Conservation (phyloP, 2,113 vertebrate genomes). For the Dermatemys mawii region DNA sequence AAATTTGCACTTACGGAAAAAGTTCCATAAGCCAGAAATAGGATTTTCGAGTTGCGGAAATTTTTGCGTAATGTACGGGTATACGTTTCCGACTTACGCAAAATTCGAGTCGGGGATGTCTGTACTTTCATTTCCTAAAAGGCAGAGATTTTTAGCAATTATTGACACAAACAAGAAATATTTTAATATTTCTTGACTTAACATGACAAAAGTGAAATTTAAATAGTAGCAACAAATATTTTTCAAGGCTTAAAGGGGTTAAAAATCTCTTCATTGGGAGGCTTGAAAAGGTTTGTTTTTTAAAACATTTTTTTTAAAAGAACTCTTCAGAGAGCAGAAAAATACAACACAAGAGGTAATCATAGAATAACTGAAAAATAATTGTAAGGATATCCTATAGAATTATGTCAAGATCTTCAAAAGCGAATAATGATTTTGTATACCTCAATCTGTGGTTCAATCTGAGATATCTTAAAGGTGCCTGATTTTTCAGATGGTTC, state of each 20-base stretch:
- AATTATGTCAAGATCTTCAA: background rate
- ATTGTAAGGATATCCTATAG: background rate
- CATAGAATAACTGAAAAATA: background rate
- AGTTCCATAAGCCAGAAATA: too few species aligned
- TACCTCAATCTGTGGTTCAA: background rate
- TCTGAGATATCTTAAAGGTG: background rate
- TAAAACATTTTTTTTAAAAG: background rate
- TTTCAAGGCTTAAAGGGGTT: background rate
- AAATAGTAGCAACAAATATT: background rate
- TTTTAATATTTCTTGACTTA: slow-evolving; percentile 5
- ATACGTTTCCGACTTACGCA: too few species aligned
- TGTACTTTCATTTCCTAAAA: background rate
- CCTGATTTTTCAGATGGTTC: background rate
- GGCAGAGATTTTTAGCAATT: background rate
- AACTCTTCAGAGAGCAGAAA: background rate
- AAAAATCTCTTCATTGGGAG: background rate
- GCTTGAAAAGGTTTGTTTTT: background rate
- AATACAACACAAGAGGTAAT: background rate
- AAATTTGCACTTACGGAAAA: too few species aligned
- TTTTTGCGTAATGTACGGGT: too few species aligned
- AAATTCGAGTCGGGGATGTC: too few species aligned
- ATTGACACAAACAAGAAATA: background rate
- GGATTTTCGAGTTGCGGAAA: too few species aligned
- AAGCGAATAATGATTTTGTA: background rate
- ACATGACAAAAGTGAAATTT: background rate